Base-by-base conservation (phyloP, 2,797 vertebrate species). In the Enteromius paludinosus region DNA sequence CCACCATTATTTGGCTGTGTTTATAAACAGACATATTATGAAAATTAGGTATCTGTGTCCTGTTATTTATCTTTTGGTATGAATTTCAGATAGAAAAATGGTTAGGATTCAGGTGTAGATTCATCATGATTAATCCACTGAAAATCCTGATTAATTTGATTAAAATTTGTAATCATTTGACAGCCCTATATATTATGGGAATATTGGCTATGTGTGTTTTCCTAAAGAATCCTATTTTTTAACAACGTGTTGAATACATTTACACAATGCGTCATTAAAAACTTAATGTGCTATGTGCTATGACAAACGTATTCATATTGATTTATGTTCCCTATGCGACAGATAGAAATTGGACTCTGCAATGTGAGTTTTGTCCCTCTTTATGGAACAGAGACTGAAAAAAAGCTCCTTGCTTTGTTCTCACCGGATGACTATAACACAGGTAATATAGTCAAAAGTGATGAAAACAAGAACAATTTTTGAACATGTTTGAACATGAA, bases 361-460 rank as follows among this genome's bases (percentile, higher is more conserved):
- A 94, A 90, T 49, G 94, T 96, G 84, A 90, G 95, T 59, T 96
- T 96, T 25, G 87, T 95, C 61, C 95, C 96, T 77, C 92, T 98
- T 64, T 96, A 96, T 90, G 97, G 96, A 89, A 88, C 77, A 80
- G 91, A 93, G 69, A 88, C 89, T 83, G 92, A 89, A n/a, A 90
- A 94, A 84, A 97, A 94, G 92, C 70, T 97, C 78, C 94, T 98
- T 91, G 97, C 94, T 1, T 92, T 98, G 64, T 97, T 97, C 93
- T 88, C 93, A 28, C 95, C 96, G 11, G 84, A 89, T 15, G 93
- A 96, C 83, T 87, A 85, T 0, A 61, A 93, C 30, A 95, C 91
- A 95, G 96, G 96, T 96, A 84, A 82, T 9, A 30, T 66, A 49
- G 11, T 43, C 9, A 14, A 10, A 43, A 68, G 18, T 15, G 43